Conservation (phyloP, 2,113 vertebrate species). For the Notothenia rossii region DNA sequence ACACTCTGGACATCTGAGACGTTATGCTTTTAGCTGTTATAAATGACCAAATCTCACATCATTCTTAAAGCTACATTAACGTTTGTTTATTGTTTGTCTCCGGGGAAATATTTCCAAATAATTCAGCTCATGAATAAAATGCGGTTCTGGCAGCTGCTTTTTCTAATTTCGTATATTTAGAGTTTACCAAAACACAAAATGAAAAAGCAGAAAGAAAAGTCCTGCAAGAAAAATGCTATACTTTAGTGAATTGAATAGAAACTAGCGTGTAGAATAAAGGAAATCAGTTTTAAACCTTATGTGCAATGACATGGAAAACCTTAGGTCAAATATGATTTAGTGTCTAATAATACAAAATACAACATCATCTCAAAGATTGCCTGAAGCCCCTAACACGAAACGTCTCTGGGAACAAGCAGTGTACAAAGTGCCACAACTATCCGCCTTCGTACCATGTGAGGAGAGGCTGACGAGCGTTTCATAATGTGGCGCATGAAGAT, state of each 20-base stretch:
- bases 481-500: not conserved
- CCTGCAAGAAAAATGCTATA: no score
- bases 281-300: not conserved
- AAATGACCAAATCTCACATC: not conserved
- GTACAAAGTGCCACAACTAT: not conserved
- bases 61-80: not conserved
- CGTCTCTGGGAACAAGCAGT: not conserved
- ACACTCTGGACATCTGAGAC: not conserved
- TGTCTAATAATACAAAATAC: not conserved
- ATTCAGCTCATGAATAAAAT: not conserved
- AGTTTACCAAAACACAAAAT: no score
- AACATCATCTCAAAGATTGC: no score
- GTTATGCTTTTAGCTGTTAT: not conserved
- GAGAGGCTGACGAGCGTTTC: not conserved
- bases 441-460: not conserved
- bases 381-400: no score
- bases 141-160: not conserved
- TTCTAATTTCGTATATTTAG: no score
- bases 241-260: not conserved
- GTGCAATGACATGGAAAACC: not conserved
- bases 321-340: not conserved
- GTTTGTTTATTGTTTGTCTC: not conserved
- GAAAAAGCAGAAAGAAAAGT: no score
- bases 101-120: not conserved
- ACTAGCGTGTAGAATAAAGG: not conserved